Percentiles rank a stretch among this genome's conserved stretches.
phyloP scores from a whole-genome alignment of 1,140 invertebrate genomes.

The Propsilocerus akamusi region DNA sequence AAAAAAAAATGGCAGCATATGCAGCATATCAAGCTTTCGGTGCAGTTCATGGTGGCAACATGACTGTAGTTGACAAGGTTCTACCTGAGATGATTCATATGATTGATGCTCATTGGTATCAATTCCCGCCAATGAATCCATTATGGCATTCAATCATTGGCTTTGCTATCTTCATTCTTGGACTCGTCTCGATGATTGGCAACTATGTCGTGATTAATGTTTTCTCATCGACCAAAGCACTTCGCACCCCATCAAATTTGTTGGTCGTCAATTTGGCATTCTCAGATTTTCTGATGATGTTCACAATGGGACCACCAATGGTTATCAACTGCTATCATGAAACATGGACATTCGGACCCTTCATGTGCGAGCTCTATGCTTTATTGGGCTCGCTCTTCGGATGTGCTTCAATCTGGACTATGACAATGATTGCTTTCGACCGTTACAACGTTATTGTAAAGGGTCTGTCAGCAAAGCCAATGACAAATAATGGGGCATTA shows the following conservation, averaged over 20 bases:
- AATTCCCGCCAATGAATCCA: slow-evolving; percentile 57
- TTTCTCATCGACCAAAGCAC: slow-evolving; percentile 50
- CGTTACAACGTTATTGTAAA: slow-evolving; percentile 72
- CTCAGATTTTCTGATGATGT: slow-evolving; percentile 68
- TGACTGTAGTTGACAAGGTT: slow-evolving; percentile 54
- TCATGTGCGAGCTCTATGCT: slow-evolving; percentile 60
- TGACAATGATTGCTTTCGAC: slow-evolving; percentile 65
- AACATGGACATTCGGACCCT: slow-evolving; percentile 45
- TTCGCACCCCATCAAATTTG: slow-evolving; percentile 60
- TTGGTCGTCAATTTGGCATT: slow-evolving; percentile 69
- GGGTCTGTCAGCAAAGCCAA: slow-evolving; percentile 47
- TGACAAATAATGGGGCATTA: slow-evolving; percentile 47
- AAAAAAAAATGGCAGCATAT: no score
- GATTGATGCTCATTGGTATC: slow-evolving; percentile 51
- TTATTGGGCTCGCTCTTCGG: slow-evolving; percentile 62
- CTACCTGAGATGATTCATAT: slow-evolving; percentile 49
- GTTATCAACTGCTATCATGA: slow-evolving; percentile 61
- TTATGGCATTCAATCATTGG: slow-evolving; percentile 62
- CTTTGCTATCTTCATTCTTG: slow-evolving; percentile 50
- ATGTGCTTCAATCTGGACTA: slow-evolving; percentile 63
- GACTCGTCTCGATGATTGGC: slow-evolving; percentile 46
- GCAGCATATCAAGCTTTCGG: slow-evolving; percentile 13
- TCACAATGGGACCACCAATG: slow-evolving; percentile 54
- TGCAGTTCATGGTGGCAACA: slow-evolving; percentile 33
- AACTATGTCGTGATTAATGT: slow-evolving; percentile 71